phyloP scores from a whole-genome alignment of 2,113 vertebrate genomes.

The Entosphenus tridentatus region DNA sequence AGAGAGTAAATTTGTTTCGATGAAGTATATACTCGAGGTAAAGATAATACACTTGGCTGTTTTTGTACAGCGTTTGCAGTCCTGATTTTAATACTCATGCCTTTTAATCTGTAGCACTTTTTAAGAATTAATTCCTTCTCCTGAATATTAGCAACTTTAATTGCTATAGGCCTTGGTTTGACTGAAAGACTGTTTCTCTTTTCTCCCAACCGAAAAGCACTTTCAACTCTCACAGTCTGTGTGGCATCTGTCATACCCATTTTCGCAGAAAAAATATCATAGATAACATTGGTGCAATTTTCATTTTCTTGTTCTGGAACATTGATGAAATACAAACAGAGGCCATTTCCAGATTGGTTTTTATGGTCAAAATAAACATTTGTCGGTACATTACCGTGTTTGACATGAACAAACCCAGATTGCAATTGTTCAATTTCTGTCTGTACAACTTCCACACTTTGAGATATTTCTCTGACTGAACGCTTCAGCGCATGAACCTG shows the following conservation, averaged over 20 bases:
- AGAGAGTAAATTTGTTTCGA: too few species aligned
- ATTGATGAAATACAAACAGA: background rate
- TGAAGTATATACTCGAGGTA: too few species aligned
- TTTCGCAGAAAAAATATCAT: background rate
- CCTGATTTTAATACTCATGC: background rate
- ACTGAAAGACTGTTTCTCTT: background rate
- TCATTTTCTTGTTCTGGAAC: background rate
- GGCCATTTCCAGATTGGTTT: background rate
- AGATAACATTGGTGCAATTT: background rate
- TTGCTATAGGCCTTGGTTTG: background rate
- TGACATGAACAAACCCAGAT: background rate
- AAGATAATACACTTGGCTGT: too few species aligned
- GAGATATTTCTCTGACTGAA: conserved; percentile 2
- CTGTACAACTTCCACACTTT: conserved; percentile 1
- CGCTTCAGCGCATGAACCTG: conserved; percentile 2
- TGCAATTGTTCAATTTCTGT: conserved; percentile 1
- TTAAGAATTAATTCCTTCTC: background rate
- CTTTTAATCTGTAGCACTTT: background rate
- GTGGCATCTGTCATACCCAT: background rate
- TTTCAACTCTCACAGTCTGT: background rate
- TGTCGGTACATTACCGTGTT: background rate
- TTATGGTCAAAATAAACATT: background rate
- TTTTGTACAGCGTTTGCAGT: too few species aligned
- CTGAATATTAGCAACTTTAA: background rate
- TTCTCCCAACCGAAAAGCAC: conserved; percentile 3